These are phyloP conservation scores for Coenonympha glycerion DNA, from an alignment of 2,888 invertebrate genomes.

Conservation along the genomic window DNA sequence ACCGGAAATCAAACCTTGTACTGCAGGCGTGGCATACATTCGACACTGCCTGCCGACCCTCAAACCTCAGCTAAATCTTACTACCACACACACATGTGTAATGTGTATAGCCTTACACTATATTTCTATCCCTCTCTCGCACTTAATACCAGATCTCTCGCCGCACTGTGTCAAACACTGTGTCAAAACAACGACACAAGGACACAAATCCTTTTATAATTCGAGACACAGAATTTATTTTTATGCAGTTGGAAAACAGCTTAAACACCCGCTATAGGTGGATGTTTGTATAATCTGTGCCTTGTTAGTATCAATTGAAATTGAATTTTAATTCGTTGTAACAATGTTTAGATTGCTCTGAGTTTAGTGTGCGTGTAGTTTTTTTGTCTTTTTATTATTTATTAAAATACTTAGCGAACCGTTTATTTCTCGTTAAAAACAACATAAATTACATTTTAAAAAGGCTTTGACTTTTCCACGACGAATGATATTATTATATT, in stretches of 20 bases:
- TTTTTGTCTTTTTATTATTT: conserved; percentile 10
- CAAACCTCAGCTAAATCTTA: conserved; percentile 6
- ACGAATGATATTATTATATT: too few species aligned
- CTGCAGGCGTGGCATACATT: conserved; percentile 18
- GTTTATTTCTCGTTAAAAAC: too few species aligned
- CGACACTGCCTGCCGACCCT: conserved; percentile 15
- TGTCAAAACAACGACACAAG: conserved; percentile 7
- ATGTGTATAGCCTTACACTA: background rate
- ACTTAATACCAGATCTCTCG: background rate
- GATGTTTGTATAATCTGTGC: conserved; percentile 6
- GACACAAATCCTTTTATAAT: conserved; percentile 11
- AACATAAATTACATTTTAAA: too few species aligned
- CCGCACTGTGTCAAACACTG: conserved; percentile 6
- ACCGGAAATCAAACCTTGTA: conserved; percentile 20
- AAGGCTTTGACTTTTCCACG: too few species aligned
- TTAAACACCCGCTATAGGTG: conserved; percentile 6
- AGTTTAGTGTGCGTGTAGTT: background rate
- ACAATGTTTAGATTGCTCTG: background rate
- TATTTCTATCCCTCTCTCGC: conserved; percentile 1
- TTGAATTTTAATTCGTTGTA: conserved; percentile 1
- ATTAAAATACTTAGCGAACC: conserved; percentile 13
- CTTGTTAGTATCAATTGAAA: background rate
- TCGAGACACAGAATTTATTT: conserved; percentile 10
- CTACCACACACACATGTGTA: background rate
- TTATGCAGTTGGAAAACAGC: conserved; percentile 14